Evolutionary conservation across 2,888 invertebrate genomes (phyloP).

Genomic region (Furcula furcula): DNA sequence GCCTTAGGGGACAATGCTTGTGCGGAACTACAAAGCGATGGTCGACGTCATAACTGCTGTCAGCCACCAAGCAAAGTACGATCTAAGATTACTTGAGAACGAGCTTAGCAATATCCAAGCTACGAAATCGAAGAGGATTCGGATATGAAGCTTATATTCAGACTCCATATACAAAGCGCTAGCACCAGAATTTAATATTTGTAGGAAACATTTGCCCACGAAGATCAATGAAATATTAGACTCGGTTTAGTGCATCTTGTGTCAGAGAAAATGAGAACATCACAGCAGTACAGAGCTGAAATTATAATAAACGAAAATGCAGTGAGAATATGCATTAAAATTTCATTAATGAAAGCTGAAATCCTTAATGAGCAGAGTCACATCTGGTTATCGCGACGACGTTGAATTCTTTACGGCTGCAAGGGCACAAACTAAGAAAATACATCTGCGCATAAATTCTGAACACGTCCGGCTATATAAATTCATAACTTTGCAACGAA

Average conservation of each 20-base stretch:
- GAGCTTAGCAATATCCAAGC: constrained; percentile 33
- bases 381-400: constrained; percentile 42
- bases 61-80: constrained; percentile 53
- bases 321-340: no score
- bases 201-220: no score
- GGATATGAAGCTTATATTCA: no score
- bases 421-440: constrained; percentile 61
- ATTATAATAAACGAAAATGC: no score
- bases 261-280: no score
- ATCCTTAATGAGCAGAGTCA: constrained; percentile 17
- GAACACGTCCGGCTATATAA: constrained; percentile 73
- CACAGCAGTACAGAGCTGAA: no score
- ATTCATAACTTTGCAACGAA: constrained; percentile 70
- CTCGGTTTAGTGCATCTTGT: no score
- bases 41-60: constrained; percentile 57
- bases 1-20: constrained; percentile 52
- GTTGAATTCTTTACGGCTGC: constrained; percentile 42
- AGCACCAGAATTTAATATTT: no score
- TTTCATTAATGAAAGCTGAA: background rate
- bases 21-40: constrained; percentile 58
- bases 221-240: no score
- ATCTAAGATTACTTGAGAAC: constrained; percentile 50
- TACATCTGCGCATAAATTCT: constrained; percentile 68
- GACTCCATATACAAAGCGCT: no score
- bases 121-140: background rate